phyloP scores from a whole-genome alignment of 2,113 vertebrate genomes.

The Xiphophorus maculatus region DNA sequence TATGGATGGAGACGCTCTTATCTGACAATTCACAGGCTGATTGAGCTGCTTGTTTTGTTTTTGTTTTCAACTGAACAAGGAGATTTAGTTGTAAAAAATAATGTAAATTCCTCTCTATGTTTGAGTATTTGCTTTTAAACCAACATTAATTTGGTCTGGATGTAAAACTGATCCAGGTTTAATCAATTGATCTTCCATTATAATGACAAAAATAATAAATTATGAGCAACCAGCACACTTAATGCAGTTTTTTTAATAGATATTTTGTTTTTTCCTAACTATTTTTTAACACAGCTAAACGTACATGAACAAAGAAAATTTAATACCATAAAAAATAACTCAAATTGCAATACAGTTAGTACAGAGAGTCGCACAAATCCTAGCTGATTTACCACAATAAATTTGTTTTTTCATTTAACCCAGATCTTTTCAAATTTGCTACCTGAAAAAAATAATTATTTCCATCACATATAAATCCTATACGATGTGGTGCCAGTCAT shows the following conservation, averaged over 20 bases:
- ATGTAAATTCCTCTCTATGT: not conserved
- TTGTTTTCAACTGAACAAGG: slow-evolving; percentile 19
- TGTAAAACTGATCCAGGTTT: not conserved
- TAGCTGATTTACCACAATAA: no score
- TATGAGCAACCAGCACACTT: not conserved
- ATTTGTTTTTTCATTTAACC: no score
- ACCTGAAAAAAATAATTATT: no score
- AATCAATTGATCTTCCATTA: not conserved
- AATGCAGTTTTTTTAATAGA: not conserved
- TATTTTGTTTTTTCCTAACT: no score
- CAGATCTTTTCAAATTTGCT: no score
- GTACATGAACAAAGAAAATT: no score
- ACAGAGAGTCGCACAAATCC: no score
- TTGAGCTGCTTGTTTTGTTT: slow-evolving; percentile 27
- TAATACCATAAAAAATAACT: no score
- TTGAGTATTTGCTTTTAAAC: not conserved
- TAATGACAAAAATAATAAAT: not conserved
- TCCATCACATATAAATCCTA: no score
- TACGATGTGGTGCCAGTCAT: no score
- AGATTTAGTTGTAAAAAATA: not conserved
- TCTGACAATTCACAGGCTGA: slow-evolving; percentile 18
- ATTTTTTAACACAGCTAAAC: no score
- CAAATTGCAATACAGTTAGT: no score
- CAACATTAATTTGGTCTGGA: not conserved
- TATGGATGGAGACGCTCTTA: slow-evolving; percentile 25